Evolutionary conservation across 2,797 vertebrate genomes (phyloP).

Genomic region (Lemur catta): DNA sequence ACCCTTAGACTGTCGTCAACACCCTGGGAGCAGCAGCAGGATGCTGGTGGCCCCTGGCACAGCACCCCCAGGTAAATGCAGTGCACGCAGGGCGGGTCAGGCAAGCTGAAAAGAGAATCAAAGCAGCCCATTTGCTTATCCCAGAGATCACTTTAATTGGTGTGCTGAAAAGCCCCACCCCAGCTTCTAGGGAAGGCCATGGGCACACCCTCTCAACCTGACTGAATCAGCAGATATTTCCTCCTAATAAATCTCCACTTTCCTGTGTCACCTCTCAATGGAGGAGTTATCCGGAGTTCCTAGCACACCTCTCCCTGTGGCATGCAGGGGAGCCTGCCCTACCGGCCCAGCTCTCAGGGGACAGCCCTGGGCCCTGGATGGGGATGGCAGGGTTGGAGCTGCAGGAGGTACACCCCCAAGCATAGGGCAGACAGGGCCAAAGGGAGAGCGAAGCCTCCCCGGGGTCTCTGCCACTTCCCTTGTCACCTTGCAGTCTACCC

Average conservation of each 20-base stretch:
- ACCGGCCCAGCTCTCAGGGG: neutral
- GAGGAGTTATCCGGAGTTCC: neutral
- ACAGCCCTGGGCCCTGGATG: neutral
- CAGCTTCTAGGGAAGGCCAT: neutral
- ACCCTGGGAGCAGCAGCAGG: neutral
- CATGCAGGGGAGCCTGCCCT: neutral
- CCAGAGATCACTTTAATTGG: neutral
- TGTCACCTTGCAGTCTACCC: neutral
- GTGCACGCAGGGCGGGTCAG: neutral
- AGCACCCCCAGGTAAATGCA: rapidly evolving
- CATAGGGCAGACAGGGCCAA: neutral
- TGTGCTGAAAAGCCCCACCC: rapidly evolving
- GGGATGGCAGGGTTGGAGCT: neutral
- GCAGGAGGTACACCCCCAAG: neutral
- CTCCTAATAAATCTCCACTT: neutral
- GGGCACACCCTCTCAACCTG: neutral
- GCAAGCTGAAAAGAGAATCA: neutral
- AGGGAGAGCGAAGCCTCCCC: neutral
- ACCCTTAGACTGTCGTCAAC: neutral
- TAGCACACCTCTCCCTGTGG: neutral
- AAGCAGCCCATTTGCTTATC: neutral
- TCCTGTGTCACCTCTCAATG: neutral
- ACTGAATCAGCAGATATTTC: neutral
- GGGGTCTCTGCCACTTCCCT: neutral
- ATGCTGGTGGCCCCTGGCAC: neutral